A percentile compares a stretch with the other conserved stretches of the same genome.
phyloP scores from a whole-genome alignment of 2,113 vertebrate genomes.

The Canis aureus region DNA sequence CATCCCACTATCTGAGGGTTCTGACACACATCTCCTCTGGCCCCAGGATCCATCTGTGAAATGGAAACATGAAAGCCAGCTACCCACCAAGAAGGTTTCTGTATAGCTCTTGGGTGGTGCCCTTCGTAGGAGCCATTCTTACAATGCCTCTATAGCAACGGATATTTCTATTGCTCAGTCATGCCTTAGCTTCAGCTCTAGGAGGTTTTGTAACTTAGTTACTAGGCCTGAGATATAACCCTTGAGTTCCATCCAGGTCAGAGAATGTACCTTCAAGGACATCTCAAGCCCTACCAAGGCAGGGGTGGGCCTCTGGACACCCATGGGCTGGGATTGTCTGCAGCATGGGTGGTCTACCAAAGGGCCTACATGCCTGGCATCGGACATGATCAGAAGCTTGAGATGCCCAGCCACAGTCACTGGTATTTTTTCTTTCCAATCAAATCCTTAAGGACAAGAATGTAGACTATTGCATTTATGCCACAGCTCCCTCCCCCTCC shows the following conservation, averaged over 20 bases:
- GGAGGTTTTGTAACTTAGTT: not conserved
- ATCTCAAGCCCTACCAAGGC: not conserved
- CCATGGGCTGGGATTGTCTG: not conserved
- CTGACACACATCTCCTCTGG: not conserved
- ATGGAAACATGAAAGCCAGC: not conserved
- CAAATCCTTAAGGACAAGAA: not conserved
- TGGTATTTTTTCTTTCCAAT: not conserved
- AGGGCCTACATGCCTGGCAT: fast-evolving
- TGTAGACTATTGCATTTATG: too few relatives aligned
- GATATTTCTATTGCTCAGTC: not conserved
- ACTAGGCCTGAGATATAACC: not conserved
- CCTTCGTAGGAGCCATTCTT: not conserved
- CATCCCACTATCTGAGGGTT: fast-evolving
- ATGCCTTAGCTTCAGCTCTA: not conserved
- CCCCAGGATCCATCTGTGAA: not conserved
- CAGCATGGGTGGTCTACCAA: not conserved
- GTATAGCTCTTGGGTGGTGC: fast-evolving
- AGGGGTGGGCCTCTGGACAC: not conserved
- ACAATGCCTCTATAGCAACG: not conserved
- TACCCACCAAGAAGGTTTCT: not conserved
- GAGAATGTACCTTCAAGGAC: not conserved
- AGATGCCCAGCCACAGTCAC: not conserved
- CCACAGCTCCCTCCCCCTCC: not conserved
- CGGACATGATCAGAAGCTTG: not conserved
- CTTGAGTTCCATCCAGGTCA: not conserved